Evolutionary conservation across 2,113 vertebrate species (phyloP).

Genomic region (Apus apus): DNA sequence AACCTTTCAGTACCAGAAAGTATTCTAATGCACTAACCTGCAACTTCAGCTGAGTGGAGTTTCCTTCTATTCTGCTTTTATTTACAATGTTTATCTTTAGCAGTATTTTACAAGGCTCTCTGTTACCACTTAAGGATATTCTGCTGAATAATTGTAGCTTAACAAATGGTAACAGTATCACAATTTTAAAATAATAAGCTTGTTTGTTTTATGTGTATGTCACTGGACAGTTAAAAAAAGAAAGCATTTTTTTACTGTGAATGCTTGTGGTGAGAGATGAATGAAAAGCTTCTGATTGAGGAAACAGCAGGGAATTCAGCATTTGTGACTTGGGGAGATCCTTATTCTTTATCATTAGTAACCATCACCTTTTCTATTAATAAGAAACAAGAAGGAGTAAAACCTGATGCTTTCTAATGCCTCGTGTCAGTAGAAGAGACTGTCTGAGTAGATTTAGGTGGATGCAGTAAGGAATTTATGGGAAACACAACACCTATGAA

Average conservation of each 20-base stretch:
- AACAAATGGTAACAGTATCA: not conserved
- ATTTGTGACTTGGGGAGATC: not conserved
- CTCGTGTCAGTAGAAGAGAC: not conserved
- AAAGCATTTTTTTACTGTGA: not conserved
- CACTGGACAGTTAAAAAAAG: not conserved
- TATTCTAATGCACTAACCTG: not conserved
- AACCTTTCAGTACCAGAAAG: not conserved
- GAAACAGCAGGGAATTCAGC: not conserved
- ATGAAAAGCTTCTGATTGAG: not conserved
- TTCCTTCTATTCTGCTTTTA: not conserved
- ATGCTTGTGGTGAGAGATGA: not conserved
- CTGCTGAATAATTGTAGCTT: not conserved
- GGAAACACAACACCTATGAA: not conserved
- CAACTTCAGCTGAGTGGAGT: not conserved
- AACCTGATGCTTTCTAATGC: not conserved
- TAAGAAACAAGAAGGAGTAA: not conserved
- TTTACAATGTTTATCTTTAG: not conserved
- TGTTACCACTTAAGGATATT: not conserved
- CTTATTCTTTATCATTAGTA: not conserved
- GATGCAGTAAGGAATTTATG: not conserved
- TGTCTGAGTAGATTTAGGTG: not conserved
- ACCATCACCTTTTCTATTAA: not conserved
- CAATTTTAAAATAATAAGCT: not conserved
- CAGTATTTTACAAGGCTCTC: not conserved
- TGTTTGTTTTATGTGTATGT: not conserved